Conservation (phyloP, 1,140 invertebrate genomes). For the Eupristina koningsbergeri region DNA sequence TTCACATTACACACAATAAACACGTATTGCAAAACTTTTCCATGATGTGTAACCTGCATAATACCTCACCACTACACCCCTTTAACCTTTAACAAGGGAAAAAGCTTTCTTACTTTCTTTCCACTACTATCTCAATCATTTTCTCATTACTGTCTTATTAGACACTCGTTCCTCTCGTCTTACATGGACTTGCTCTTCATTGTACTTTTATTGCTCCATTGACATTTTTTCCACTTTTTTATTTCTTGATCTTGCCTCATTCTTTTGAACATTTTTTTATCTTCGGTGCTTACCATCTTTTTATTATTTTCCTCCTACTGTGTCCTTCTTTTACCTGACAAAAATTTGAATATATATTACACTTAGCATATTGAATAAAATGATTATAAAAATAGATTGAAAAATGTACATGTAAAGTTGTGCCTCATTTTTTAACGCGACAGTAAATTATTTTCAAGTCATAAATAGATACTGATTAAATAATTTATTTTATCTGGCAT, state of each 20-base stretch:
- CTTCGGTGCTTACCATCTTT: not conserved
- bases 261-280: not conserved
- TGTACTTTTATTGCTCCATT: constrained; percentile 26
- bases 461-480: not conserved
- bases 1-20: constrained; percentile 24
- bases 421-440: not conserved
- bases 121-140: constrained; percentile 44
- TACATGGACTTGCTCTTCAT: constrained; percentile 18
- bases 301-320: not conserved
- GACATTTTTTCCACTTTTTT: constrained; percentile 35
- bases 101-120: constrained; percentile 26
- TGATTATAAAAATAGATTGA: too few relatives aligned
- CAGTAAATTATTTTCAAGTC: not conserved
- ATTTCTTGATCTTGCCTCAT: not conserved
- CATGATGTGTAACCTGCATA: not conserved
- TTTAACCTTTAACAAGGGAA: constrained; percentile 23
- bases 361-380: too few relatives aligned
- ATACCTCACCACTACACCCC: not conserved
- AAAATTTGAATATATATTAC: too few relatives aligned
- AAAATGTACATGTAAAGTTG: too few relatives aligned
- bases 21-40: not conserved
- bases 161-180: not conserved
- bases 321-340: not conserved
- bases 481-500: not conserved
- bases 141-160: constrained; percentile 36